phyloP scores from a whole-genome alignment of 2,888 invertebrate species.

The Carabus problematicus region DNA sequence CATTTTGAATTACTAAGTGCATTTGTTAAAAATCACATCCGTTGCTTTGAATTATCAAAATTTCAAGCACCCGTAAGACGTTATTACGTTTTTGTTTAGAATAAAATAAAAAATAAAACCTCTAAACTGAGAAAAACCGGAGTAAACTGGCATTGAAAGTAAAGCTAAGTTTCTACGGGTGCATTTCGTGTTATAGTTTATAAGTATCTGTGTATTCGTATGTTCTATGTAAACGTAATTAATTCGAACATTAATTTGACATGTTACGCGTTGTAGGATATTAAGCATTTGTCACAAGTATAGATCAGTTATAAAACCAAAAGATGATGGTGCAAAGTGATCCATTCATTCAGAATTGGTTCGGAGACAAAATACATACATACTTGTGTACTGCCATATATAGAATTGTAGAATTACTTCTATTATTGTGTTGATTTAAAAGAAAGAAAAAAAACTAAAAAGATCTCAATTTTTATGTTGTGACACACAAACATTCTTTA shows the following conservation, averaged over 20 bases:
- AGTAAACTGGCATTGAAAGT: not conserved
- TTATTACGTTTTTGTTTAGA: not conserved
- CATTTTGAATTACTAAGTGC: conserved; percentile 20
- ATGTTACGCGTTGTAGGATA: conserved; percentile 16
- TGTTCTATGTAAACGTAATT: not conserved
- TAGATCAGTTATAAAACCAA: too few relatives aligned
- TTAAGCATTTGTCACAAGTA: conserved; percentile 3
- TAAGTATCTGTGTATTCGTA: not conserved
- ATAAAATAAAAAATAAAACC: too few relatives aligned
- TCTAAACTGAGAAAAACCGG: too few relatives aligned
- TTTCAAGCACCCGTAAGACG: not conserved
- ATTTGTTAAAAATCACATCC: conserved; percentile 34
- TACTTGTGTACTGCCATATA: conserved; percentile 35
- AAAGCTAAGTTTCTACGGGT: not conserved
- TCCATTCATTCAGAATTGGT: not conserved
- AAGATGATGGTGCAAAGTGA: too few relatives aligned
- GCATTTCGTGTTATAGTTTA: not conserved
- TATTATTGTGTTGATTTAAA: too few relatives aligned
- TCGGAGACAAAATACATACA: conserved; percentile 16
- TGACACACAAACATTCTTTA: conserved; percentile 17
- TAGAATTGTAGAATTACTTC: conserved; percentile 7
- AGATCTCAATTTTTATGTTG: conserved; percentile 41
- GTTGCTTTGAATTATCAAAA: conserved; percentile 6
- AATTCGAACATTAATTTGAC: not conserved
- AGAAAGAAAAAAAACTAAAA: too few relatives aligned